phyloP scores from a whole-genome alignment of 1,140 invertebrate genomes.

The Lordiphosa mommai region DNA sequence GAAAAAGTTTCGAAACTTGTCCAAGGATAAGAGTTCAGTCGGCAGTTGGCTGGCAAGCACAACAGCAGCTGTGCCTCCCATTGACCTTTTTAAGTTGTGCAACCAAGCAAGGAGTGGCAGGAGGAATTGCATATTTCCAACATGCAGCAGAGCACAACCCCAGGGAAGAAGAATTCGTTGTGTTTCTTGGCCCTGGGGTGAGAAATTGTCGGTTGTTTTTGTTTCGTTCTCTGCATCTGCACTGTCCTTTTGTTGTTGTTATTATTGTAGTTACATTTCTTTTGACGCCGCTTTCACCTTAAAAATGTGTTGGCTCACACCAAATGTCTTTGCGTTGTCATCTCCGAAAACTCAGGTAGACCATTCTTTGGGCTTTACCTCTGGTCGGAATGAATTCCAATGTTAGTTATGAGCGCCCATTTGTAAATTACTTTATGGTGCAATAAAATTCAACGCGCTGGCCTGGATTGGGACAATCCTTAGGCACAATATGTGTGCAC shows the following conservation, averaged over 20 bases:
- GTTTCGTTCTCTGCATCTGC: conserved; percentile 13
- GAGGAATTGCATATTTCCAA: conserved; percentile 6
- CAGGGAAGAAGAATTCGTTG: not conserved
- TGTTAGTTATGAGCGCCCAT: conserved; percentile 51
- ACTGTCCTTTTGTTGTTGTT: conserved; percentile 18
- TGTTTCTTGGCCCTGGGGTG: not conserved
- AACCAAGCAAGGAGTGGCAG: conserved; percentile 36
- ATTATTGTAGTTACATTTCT: conserved; percentile 30
- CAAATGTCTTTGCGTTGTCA: not conserved
- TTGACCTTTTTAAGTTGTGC: conserved; percentile 57
- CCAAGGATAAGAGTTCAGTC: no score
- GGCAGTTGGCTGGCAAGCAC: no score
- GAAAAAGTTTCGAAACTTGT: not conserved
- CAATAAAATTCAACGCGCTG: conserved; percentile 28
- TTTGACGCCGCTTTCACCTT: not conserved
- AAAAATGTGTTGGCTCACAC: not conserved
- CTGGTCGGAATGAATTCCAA: conserved; percentile 2
- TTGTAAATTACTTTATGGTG: conserved; percentile 70
- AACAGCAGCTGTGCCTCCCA: conserved; percentile 14
- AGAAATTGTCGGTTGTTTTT: conserved; percentile 15
- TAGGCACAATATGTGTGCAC: conserved; percentile 2
- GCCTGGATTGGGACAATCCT: conserved; percentile 13
- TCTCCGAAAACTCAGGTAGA: conserved; percentile 27
- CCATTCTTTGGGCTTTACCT: no score
- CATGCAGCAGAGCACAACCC: conserved; percentile 1